Evolutionary conservation across 1,140 invertebrate genomes (phyloP).

Genomic region (Achroia grisella): DNA sequence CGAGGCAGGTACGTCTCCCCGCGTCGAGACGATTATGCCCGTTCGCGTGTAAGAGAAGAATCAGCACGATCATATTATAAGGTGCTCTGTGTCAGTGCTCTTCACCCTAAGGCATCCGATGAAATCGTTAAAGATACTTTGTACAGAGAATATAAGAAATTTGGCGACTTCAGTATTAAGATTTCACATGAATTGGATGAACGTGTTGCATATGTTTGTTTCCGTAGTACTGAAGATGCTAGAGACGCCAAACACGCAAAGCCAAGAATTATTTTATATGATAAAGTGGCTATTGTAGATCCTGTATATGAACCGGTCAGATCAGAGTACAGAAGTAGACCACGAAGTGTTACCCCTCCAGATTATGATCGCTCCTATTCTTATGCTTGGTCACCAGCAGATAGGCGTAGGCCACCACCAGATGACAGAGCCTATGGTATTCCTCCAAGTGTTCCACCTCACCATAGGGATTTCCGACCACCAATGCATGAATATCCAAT

Average conservation of each 20-base stretch:
- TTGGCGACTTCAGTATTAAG: slow-evolving; percentile 95
- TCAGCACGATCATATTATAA: slow-evolving; percentile 88
- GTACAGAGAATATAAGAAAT: slow-evolving; percentile 96
- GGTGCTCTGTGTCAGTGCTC: slow-evolving; percentile 92
- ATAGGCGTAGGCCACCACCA: slow-evolving; percentile 79
- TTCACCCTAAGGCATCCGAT: slow-evolving; percentile 95
- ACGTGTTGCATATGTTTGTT: slow-evolving; percentile 96
- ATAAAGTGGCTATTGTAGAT: slow-evolving; percentile 95
- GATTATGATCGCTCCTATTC: slow-evolving; percentile 80
- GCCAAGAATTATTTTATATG: slow-evolving; percentile 92
- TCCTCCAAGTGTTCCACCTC: slow-evolving; percentile 79
- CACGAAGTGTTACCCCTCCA: slow-evolving; percentile 78
- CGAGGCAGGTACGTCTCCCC: slow-evolving; percentile 82
- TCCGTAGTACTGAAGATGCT: slow-evolving; percentile 94
- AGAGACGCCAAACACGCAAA: slow-evolving; percentile 95
- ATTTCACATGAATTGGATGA: slow-evolving; percentile 93
- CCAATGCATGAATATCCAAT: slow-evolving; percentile 84
- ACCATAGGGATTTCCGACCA: slow-evolving; percentile 83
- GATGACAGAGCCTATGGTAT: slow-evolving; percentile 87
- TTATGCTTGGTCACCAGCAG: slow-evolving; percentile 82
- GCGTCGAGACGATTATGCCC: slow-evolving; percentile 85
- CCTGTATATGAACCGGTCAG: slow-evolving; percentile 90
- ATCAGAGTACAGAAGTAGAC: slow-evolving; percentile 78
- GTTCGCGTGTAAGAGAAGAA: slow-evolving; percentile 71
- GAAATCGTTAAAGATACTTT: slow-evolving; percentile 94